Evolutionary conservation across 2,113 vertebrate genomes (phyloP), one percentile per base, ranked within the genome.

Genomic region (Stercorarius parasiticus): DNA sequence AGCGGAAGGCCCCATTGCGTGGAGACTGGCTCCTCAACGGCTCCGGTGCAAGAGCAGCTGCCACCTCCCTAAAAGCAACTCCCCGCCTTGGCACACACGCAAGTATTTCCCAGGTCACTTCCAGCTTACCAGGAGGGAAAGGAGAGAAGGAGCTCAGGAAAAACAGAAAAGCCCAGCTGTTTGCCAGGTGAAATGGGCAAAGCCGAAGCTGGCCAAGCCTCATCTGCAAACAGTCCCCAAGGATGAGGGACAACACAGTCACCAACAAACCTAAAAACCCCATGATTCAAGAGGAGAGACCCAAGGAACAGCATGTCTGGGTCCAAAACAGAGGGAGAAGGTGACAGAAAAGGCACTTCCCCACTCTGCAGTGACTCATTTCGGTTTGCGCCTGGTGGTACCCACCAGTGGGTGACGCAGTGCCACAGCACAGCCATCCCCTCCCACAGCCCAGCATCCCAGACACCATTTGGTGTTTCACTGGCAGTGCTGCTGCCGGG

Each of bases 241-340:
- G 32, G 74, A 36, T 2, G 16, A 58, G 15, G 79, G 42, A 71
- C 70, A 45, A 8, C 0, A 4, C 9, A 40, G 23, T 2, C 85
- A 43, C 55, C 52, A 67, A 58, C 4, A 38, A 50, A 50, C n/a
- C 30, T 15, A 15, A 38, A 74, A 23, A 17, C 4, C 15, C 11
- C 45, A 7, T 2, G 7, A 55, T 27, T 59, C 15, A 15, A 17
- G 50, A 70, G 59, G 20, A 79, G n/a, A 88, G 3, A 20, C 15
- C 20, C 2, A 4, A 56, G 64, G 58, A 77, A 52, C 19, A 8
- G 47, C 2, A 20, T 0, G 0, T 18, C 42, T 26, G 61, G 14
- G 45, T 59, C 27, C 22, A 55, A 69, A 49, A 13, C 1, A 40
- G 40, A 43, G 12, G 52, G 20, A 61, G 83, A 23, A 29, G 45